Percentiles rank a stretch among this genome's conserved stretches.
These are phyloP conservation scores for Sanderia malayensis DNA, from an alignment of 30 jellyfish, hydroid and myxozoan species.

Conservation along the genomic window DNA sequence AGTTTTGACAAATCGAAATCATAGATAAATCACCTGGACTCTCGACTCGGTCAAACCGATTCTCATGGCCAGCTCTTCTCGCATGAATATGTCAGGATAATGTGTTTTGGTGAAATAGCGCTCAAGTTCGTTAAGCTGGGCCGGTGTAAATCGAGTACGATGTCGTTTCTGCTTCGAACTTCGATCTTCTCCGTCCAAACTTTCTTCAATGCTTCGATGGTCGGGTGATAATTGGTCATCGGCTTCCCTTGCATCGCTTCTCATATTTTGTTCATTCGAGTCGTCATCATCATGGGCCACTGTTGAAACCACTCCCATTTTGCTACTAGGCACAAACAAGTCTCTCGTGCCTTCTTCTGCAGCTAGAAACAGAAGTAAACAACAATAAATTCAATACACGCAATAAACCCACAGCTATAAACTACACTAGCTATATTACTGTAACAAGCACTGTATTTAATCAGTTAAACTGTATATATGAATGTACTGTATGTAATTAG, in stretches of 20 bases:
- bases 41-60: conserved; percentile 96
- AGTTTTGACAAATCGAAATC: neutral
- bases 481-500: too few species aligned
- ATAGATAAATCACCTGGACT: conserved; percentile 75
- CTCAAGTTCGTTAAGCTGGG: conserved; percentile 94
- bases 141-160: conserved; percentile 95
- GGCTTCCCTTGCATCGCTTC: conserved; percentile 40
- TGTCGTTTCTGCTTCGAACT: conserved; percentile 93
- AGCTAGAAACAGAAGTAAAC: too few species aligned
- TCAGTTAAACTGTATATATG: too few species aligned
- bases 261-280: conserved; percentile 13
- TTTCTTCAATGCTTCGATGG: conserved; percentile 53
- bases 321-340: conserved; percentile 40
- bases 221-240: conserved; percentile 36
- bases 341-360: conserved; percentile 74
- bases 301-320: conserved; percentile 41
- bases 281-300: conserved; percentile 53
- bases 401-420: too few species aligned
- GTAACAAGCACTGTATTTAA: too few species aligned
- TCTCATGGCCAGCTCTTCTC: conserved; percentile 98
- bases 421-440: too few species aligned
- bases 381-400: too few species aligned
- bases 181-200: conserved; percentile 80
- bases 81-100: conserved; percentile 96
- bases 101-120: conserved; percentile 95